Evolutionary conservation across 2,113 vertebrate genomes (phyloP).

Genomic region (Sylvia atricapilla): DNA sequence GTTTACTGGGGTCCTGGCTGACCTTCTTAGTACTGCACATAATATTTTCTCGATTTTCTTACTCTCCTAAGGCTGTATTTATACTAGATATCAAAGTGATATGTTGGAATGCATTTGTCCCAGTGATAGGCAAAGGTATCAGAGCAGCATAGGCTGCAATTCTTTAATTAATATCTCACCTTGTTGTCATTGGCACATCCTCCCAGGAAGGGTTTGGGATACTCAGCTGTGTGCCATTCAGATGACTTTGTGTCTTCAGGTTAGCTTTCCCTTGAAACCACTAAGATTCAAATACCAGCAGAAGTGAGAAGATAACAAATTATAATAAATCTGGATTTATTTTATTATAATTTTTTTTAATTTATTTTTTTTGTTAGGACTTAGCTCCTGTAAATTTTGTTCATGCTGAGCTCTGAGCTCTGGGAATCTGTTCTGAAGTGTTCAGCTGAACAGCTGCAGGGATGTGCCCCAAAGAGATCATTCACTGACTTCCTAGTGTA

Average conservation of each 20-base stretch:
- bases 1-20: not conserved
- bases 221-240: not conserved
- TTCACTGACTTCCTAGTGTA: not conserved
- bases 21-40: not conserved
- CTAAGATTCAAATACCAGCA: not conserved
- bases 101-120: not conserved
- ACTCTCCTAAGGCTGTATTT: not conserved
- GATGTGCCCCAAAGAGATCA: not conserved
- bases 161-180: not conserved
- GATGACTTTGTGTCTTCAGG: not conserved
- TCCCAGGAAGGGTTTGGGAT: not conserved
- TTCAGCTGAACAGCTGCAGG: not conserved
- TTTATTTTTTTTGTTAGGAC: not conserved
- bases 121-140: not conserved
- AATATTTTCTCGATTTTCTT: not conserved
- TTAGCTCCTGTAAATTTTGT: not conserved
- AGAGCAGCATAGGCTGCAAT: not conserved
- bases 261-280: not conserved
- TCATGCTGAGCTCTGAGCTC: not conserved
- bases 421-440: not conserved
- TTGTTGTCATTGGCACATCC: not conserved
- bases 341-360: no score
- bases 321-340: not conserved
- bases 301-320: not conserved
- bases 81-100: not conserved